These are phyloP conservation scores for Hystrix brachyura DNA, from an alignment of 2,113 vertebrate species.

Conservation along the genomic window DNA sequence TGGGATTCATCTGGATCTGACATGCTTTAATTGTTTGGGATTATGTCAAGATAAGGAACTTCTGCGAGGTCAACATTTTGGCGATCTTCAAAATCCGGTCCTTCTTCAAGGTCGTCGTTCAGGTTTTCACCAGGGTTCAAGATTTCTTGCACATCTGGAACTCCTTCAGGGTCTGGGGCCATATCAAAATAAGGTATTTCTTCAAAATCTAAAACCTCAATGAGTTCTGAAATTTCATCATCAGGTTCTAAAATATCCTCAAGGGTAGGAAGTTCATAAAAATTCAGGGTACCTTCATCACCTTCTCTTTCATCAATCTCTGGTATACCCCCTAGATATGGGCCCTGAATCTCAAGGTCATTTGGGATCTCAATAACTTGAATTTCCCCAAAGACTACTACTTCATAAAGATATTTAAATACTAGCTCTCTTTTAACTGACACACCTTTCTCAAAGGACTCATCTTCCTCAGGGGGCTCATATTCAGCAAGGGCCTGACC, in stretches of 20 bases:
- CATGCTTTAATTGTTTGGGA: constrained; percentile 33
- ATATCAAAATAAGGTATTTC: constrained; percentile 72
- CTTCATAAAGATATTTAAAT: constrained; percentile 69
- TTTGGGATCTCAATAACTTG: constrained; percentile 62
- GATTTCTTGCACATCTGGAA: neutral
- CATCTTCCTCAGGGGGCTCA: constrained; percentile 41
- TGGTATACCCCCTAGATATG: constrained; percentile 51
- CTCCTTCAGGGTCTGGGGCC: constrained; percentile 53
- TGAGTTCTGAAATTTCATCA: constrained; percentile 65
- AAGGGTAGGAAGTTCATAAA: constrained; percentile 68
- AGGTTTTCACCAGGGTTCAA: constrained; percentile 14
- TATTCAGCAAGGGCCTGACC: constrained; percentile 63
- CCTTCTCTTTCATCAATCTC: constrained; percentile 59
- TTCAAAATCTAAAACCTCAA: constrained; percentile 61
- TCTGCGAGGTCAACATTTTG: constrained; percentile 62
- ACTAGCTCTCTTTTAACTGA: constrained; percentile 54
- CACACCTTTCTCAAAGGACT: constrained; percentile 60
- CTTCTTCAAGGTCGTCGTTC: constrained; percentile 35
- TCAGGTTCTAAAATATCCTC: constrained; percentile 66
- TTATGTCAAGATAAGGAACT: constrained; percentile 65
- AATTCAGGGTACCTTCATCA: constrained; percentile 55
- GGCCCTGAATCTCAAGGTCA: constrained; percentile 62
- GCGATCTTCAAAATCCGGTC: constrained; percentile 53
- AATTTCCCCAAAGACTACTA: constrained; percentile 31
- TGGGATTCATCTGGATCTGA: constrained; percentile 17